phyloP scores from a whole-genome alignment of 1,140 invertebrate genomes.

The Ephestia elutella region DNA sequence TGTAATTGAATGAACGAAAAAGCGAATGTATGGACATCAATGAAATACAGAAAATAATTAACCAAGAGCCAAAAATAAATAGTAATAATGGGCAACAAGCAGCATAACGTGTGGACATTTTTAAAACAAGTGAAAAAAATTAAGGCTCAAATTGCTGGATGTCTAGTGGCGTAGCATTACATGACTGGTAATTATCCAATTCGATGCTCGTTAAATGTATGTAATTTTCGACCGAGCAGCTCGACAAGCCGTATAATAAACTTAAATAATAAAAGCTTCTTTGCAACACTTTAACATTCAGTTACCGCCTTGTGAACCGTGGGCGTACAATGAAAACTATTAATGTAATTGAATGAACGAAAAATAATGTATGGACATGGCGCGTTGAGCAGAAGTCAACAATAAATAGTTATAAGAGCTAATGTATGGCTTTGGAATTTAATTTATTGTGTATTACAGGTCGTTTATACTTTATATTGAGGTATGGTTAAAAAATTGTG shows the following conservation, averaged over 20 bases:
- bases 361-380: slow-evolving; percentile 14
- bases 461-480: too few relatives aligned
- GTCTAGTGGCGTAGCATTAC: slow-evolving; percentile 42
- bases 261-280: slow-evolving; percentile 42
- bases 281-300: slow-evolving; percentile 41
- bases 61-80: background rate
- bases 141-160: slow-evolving; percentile 34
- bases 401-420: background rate
- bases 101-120: slow-evolving; percentile 21
- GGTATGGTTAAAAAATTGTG: too few relatives aligned
- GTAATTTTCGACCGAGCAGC: slow-evolving; percentile 47
- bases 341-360: slow-evolving; percentile 17
- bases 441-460: too few relatives aligned
- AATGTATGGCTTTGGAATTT: background rate
- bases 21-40: slow-evolving; percentile 5
- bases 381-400: slow-evolving; percentile 12
- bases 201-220: slow-evolving; percentile 45
- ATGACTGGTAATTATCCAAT: slow-evolving; percentile 51
- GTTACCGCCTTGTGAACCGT: slow-evolving; percentile 10
- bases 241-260: slow-evolving; percentile 36
- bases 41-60: slow-evolving; percentile 23
- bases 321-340: slow-evolving; percentile 27
- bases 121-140: slow-evolving; percentile 37
- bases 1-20: slow-evolving; percentile 18
- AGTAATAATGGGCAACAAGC: background rate